Evolutionary conservation across 1,140 invertebrate species (phyloP).

Genomic region (Micrasema longulum): DNA sequence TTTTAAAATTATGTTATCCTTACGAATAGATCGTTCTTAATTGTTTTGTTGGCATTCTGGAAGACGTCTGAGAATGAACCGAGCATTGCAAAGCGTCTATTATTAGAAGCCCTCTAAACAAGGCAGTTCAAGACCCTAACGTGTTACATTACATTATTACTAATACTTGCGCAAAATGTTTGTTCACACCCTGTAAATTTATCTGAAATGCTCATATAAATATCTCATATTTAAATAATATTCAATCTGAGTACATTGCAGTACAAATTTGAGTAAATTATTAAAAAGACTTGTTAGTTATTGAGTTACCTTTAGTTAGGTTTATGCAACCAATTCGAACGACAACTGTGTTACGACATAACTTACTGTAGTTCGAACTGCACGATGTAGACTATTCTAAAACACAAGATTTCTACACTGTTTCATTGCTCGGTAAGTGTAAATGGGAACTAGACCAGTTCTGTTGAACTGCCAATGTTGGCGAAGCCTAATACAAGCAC

Average conservation of each 20-base stretch:
- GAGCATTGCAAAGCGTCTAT: slow-evolving; percentile 6
- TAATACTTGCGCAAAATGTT: too few species aligned
- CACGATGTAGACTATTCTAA: too few species aligned
- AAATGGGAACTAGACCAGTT: background rate
- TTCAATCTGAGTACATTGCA: background rate
- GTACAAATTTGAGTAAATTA: too few species aligned
- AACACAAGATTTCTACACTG: background rate
- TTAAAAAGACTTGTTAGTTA: too few species aligned
- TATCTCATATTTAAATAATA: too few species aligned
- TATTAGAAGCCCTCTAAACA: slow-evolving; percentile 4
- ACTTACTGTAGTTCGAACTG: too few species aligned
- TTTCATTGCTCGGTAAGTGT: background rate
- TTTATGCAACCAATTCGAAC: too few species aligned
- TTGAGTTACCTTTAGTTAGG: too few species aligned
- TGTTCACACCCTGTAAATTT: too few species aligned
- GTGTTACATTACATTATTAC: too few species aligned
- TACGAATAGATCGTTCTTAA: slow-evolving; percentile 35
- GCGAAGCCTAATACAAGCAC: background rate
- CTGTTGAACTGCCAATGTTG: background rate
- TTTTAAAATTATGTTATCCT: slow-evolving; percentile 3
- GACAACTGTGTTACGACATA: too few species aligned
- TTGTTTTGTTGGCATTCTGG: slow-evolving; percentile 41
- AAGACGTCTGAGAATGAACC: slow-evolving; percentile 20
- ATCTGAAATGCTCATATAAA: too few species aligned
- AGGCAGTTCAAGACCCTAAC: background rate